Percentiles rank a stretch among this genome's conserved stretches.
Evolutionary conservation across 2,113 vertebrate species (phyloP).

Genomic region (Cololabis saira): DNA sequence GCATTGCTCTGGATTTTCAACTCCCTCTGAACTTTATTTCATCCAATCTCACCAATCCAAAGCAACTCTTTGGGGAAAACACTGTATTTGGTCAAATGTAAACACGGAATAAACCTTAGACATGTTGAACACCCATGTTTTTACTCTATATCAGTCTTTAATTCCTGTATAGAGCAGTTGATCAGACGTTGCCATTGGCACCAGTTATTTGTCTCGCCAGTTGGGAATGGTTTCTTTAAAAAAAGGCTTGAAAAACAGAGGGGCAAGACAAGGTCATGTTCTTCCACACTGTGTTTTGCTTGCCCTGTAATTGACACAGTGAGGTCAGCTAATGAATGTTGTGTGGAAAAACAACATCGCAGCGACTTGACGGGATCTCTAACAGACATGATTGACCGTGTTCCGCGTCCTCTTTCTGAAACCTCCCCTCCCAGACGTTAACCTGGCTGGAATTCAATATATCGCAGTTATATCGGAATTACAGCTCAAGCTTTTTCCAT

Average conservation of each 20-base stretch:
- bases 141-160: background rate
- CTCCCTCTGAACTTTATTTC: background rate
- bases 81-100: no score
- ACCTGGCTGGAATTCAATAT: no score
- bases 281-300: constrained; percentile 16
- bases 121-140: no score
- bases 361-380: constrained; percentile 15
- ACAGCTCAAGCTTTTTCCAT: no score
- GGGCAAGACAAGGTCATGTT: constrained; percentile 2
- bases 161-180: background rate
- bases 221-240: background rate
- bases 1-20: constrained; percentile 9
- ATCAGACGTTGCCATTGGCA: background rate
- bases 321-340: constrained; percentile 51
- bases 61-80: no score
- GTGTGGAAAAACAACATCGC: constrained; percentile 42
- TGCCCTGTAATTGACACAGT: constrained; percentile 53
- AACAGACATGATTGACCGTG: constrained; percentile 5
- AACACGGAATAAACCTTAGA: no score
- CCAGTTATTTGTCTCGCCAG: no score
- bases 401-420: no score
- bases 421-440: no score
- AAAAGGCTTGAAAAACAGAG: constrained; percentile 1
- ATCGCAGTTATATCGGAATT: no score
- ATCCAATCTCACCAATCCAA: no score